Base-by-base conservation (phyloP, 1,140 invertebrate genomes). In the Lasioglossum albipes region DNA sequence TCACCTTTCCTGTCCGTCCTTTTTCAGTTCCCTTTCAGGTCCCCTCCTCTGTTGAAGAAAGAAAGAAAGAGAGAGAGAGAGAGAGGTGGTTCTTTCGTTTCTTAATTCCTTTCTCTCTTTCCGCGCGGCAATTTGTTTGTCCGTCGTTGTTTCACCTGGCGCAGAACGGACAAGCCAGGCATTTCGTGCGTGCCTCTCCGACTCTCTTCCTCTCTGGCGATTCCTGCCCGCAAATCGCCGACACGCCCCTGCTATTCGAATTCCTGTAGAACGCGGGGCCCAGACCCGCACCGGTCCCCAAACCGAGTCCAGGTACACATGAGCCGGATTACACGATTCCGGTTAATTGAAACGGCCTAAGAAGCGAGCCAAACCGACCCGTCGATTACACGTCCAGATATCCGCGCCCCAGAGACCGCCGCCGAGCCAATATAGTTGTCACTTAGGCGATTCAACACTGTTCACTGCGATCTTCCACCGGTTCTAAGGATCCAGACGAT, bases 241-340 rank as follows among this genome's bases (percentile, higher is more conserved):
- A 90, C 89, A 89, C 88, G 79, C 88, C 90, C 86, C 84, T 84
- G 80, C 85, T 85, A 67, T 87, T 91, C 89, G 88, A 88, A 91
- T 91, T 90, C 87, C 88, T 89, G 83, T 76, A 77, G 87, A 87
- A 88, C 72, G 82, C 87, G 77, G 70, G 82, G 73, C 59, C 59
- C 49, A 52, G 54, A 66, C 22, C 3, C 36, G 36, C 36, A 36
- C 36, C 36, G 36, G 36, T 36, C 36, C 36, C 36, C 36, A 36
- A 36, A 36, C 36, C 36, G 36, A 36, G 36, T 3, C 36, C 36
- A 81, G 82, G 83, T 86, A 79, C 61, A 7, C 81, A 65, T 67
- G 66, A 84, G 81, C 84, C 81, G 78, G 84, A 84, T 87, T 89
- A 87, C 85, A 84, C 76, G 87, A 89, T 87, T 88, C 84, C 83